Conservation (phyloP, 2,797 vertebrate genomes). For the Clarias fuscus region DNA sequence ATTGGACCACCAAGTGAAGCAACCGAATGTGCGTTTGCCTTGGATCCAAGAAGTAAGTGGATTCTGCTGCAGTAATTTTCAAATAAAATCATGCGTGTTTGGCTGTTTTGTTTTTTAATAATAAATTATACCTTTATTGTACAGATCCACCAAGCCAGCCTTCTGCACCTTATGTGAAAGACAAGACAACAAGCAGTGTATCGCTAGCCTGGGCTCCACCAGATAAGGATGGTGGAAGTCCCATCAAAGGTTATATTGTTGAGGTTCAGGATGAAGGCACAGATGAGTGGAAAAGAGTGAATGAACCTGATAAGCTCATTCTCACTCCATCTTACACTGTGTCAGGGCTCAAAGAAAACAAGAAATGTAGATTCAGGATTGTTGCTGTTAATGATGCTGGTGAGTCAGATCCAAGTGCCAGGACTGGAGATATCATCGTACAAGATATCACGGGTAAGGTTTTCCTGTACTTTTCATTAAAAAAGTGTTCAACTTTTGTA, state of each 20-base stretch:
- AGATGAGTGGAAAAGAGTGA: slow-evolving; percentile 89
- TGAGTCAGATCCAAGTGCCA: slow-evolving; percentile 90
- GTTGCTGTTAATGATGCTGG: slow-evolving; percentile 93
- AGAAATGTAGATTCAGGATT: slow-evolving; percentile 92
- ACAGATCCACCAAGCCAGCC: slow-evolving; percentile 86
- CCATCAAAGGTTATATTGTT: slow-evolving; percentile 92
- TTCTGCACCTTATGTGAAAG: slow-evolving; percentile 83
- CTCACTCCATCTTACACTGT: slow-evolving; percentile 87
- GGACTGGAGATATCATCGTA: slow-evolving; percentile 83
- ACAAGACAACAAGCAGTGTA: slow-evolving; percentile 90
- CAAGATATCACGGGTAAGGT: slow-evolving; percentile 90
- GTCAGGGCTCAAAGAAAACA: slow-evolving; percentile 88
- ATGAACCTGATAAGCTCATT: slow-evolving; percentile 88
- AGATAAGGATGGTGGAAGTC: slow-evolving; percentile 90
- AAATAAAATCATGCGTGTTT: background rate
- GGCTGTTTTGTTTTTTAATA: background rate
- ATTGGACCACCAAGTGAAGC: slow-evolving; percentile 90
- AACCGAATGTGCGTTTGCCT: slow-evolving; percentile 82
- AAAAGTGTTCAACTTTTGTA: background rate
- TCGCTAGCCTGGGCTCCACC: slow-evolving; percentile 89
- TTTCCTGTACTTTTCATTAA: slow-evolving; percentile 43
- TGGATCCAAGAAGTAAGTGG: slow-evolving; percentile 88
- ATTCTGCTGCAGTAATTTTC: background rate
- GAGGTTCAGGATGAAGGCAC: slow-evolving; percentile 95
- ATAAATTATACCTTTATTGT: slow-evolving; percentile 31